These are phyloP conservation scores for Naso thynnoides DNA, from an alignment of 2,797 vertebrate species.

Conservation along the genomic window DNA sequence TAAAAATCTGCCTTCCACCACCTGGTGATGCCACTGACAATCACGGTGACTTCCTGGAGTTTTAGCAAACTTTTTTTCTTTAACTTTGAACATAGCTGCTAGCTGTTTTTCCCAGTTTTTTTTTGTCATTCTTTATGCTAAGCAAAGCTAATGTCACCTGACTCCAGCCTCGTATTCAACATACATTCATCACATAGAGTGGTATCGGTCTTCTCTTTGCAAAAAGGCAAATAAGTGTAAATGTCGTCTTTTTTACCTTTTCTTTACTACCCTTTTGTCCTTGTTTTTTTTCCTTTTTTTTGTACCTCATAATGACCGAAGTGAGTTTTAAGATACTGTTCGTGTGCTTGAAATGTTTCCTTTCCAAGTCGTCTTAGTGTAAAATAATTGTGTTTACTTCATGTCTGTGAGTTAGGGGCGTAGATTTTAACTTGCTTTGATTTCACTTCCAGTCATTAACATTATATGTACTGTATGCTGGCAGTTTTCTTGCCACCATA, in stretches of 20 bases:
- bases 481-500: conserved; percentile 26
- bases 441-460: conserved; percentile 42
- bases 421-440: conserved; percentile 43
- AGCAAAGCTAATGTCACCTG: neutral
- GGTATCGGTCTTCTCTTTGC: neutral
- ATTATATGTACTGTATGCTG: conserved; percentile 32
- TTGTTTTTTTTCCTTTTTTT: conserved; percentile 56
- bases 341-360: conserved; percentile 38
- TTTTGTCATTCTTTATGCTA: conserved; percentile 1
- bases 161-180: neutral
- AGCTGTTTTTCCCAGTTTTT: neutral
- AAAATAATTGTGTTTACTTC: conserved; percentile 48
- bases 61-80: neutral
- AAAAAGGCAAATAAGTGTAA: neutral
- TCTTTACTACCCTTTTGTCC: conserved; percentile 24
- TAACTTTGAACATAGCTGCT: neutral
- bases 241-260: neutral
- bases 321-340: conserved; percentile 41
- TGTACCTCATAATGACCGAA: conserved; percentile 67
- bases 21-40: no score
- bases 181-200: no score
- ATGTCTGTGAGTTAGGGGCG: conserved; percentile 21
- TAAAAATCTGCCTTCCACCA: no score
- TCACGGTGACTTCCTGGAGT: no score
- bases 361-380: conserved; percentile 21